Conservation (phyloP, 2,797 vertebrate genomes). For the Chelmon rostratus region DNA sequence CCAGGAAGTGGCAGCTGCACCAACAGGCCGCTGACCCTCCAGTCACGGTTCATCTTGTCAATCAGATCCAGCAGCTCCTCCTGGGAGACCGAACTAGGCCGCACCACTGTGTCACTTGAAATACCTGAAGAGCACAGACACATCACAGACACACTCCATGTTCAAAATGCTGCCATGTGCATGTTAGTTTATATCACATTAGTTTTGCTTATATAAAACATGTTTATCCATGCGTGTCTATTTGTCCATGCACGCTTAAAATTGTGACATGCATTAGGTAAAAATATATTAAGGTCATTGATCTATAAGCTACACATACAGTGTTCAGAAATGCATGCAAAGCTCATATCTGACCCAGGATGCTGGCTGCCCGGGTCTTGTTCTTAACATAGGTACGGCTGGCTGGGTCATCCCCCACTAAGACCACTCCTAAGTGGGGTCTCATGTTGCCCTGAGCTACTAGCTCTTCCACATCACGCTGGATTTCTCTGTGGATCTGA, state of each 20-base stretch:
- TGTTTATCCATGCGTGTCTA: conserved; percentile 12
- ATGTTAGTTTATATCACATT: not conserved
- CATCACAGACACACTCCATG: not conserved
- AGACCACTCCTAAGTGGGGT: conserved; percentile 92
- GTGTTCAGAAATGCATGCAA: conserved; percentile 13
- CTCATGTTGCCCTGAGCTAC: conserved; percentile 90
- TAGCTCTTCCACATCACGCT: conserved; percentile 88
- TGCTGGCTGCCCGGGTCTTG: conserved; percentile 91
- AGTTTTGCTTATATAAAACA: not conserved
- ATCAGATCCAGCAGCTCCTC: conserved; percentile 92
- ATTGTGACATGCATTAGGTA: not conserved
- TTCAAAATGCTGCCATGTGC: not conserved
- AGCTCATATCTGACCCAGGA: conserved; percentile 86
- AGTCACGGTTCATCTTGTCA: conserved; percentile 90
- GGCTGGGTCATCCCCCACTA: conserved; percentile 93
- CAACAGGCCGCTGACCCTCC: conserved; percentile 91
- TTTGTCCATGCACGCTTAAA: conserved; percentile 10
- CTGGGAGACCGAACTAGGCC: conserved; percentile 89
- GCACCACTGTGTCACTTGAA: conserved; percentile 91
- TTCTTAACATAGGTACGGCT: conserved; percentile 93
- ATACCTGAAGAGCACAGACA: conserved; percentile 85
- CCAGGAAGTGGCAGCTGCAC: conserved; percentile 96
- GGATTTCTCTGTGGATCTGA: conserved; percentile 91
- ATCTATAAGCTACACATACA: not conserved
- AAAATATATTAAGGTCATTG: not conserved